Base-by-base conservation (phyloP, 1,140 invertebrate species). In the Delia radicum region DNA sequence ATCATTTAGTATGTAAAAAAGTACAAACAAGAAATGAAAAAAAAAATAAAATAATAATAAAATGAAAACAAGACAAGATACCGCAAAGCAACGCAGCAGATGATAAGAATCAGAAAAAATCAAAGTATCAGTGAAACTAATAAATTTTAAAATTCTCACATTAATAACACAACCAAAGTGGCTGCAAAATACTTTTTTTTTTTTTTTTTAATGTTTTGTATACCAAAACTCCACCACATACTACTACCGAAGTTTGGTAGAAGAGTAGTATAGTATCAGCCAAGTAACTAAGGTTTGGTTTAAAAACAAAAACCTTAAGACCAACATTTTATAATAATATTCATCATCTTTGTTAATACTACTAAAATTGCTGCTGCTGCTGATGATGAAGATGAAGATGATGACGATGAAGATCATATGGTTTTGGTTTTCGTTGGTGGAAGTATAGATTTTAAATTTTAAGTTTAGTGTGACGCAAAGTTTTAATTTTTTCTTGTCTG, bases 101-200 rank as follows among this genome's bases (percentile, higher is more conserved):
- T 33, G 61, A 74, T 37, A 62, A 62, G 27, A 74, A 62, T 61
- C 61, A 62, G 61, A 74, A 48, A n/a, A n/a, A 75, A 75, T 75
- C 63, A 67, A 69, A 75, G 29, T 33, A 33, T 37, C 31, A 75
- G 61, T 46, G 55, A 55, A 75, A 67, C 33, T 48, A 75, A 75
- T 75, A 75, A 75, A 75, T 75, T 75, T 42, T 46, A 69, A 75
- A 67, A 67, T 75, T 75, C 74, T 67, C 74, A 75, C 74, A 75
- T 75, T 75, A 75, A 75, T 75, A 75, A 75, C 27, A 55, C 27
- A 24, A 69, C 31, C 65, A 31, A 69, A 69, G 65, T 69, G 65
- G 65, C 31, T 69, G 65, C 48, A 55, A 55, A 55, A 55, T 55
- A 55, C 48, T 18, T 15, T 55, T 18, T 55, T n/a, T n/a, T n/a